Base-by-base conservation (phyloP, 2,888 invertebrate genomes). In the Gymnosoma rotundatum region DNA sequence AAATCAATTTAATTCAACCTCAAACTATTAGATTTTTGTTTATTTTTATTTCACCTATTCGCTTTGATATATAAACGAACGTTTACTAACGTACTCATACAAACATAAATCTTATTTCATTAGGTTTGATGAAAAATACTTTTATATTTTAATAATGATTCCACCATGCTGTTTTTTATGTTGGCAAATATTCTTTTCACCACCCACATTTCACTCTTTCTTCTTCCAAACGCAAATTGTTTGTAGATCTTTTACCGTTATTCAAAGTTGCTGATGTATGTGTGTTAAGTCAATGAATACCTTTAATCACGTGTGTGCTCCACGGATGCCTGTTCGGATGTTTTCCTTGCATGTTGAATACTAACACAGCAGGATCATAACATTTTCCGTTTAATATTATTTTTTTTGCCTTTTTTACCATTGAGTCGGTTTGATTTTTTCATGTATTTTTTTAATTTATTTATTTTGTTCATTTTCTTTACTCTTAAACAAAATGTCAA, bases 321-420 rank as follows among this genome's bases (percentile, higher is more conserved):
- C 32, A 61, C 45, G 32, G 36, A 12, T 56, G 61, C 9, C 12
- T 63, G 14, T 78, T 60, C 20, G 52, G 16, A 38, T 58, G 64
- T 20, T 56, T 64, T 72, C 20, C 73, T 70, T 88, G 88, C 88
- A 88, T 89, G 88, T 32, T 88, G 87, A 86, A 85, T 83, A 86
- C 85, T 85, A 52, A 83, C 89, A 86, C 89, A 89, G 89, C 89
- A 87, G 89, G 89, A 86, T 87, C 80, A 83, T 69, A 83, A 84
- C 74, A 81, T 74, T 74, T 73, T 79, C 58, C 58, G 72, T 64
- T 60, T 78, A 60, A 83, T 83, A 72, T 64, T 32, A 52, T 56
- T 78, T 60, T 50, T 61, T 66, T 63, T 78, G 61, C 72, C 72
- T 69, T 67, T 42, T 12, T 42, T 12, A 1, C 32, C 10, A 70